These are phyloP conservation scores for Molossus molossus DNA, from an alignment of 2,797 vertebrate genomes.

Conservation along the genomic window DNA sequence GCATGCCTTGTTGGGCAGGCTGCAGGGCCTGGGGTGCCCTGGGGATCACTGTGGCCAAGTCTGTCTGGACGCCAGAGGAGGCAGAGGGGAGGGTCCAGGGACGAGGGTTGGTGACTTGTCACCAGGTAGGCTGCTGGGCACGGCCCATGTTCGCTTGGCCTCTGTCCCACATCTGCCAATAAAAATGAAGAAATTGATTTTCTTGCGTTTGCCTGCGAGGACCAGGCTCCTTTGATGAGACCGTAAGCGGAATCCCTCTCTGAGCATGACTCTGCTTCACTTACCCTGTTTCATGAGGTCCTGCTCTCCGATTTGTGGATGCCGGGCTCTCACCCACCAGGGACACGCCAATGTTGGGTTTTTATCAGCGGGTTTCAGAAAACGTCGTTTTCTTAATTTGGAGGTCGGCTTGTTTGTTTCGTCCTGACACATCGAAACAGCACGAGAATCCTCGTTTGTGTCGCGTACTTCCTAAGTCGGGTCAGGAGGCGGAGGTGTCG, in stretches of 20 bases:
- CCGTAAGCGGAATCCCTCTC: constrained; percentile 89
- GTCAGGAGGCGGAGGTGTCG: not conserved
- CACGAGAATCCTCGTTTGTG: constrained; percentile 2
- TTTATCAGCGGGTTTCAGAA: constrained; percentile 82
- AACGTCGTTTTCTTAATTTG: constrained; percentile 72
- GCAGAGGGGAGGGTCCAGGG: accelerated
- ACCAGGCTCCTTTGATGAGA: constrained; percentile 88
- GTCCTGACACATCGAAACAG: constrained; percentile 69
- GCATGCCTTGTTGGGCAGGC: not conserved
- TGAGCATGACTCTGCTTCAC: constrained; percentile 86
- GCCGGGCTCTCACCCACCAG: constrained; percentile 83
- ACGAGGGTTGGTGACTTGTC: not conserved
- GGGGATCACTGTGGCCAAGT: not conserved
- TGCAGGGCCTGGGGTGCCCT: accelerated
- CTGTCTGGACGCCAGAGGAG: constrained; percentile 26
- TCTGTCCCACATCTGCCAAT: constrained; percentile 87
- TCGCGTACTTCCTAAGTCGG: not conserved
- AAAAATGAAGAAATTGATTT: constrained; percentile 93
- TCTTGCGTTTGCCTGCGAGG: constrained; percentile 90
- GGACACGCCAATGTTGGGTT: constrained; percentile 84
- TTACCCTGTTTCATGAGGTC: constrained; percentile 89
- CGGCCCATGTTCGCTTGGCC: constrained; percentile 81
- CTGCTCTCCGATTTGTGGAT: constrained; percentile 84
- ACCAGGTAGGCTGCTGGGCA: not conserved
- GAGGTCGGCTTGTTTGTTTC: constrained; percentile 78